phyloP scores from a whole-genome alignment of 1,140 invertebrate genomes.

The Pinna nobilis region DNA sequence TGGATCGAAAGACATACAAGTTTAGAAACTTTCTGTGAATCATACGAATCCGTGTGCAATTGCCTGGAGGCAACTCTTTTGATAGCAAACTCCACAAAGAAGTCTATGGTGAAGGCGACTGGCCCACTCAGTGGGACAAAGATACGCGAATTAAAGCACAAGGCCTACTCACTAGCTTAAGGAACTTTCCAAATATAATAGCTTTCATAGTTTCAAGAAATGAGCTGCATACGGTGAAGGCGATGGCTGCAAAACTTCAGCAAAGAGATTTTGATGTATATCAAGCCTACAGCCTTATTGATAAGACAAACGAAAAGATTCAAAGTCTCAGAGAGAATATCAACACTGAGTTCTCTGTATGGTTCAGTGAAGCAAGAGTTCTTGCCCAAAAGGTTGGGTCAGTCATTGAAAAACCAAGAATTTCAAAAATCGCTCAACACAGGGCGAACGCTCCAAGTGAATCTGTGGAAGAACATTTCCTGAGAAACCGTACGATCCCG shows the following conservation, averaged over 20 bases:
- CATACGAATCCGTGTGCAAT: not conserved
- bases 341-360: not conserved
- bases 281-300: constrained; percentile 5
- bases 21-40: constrained; percentile 16
- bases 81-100: not conserved
- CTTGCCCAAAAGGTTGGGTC: not conserved
- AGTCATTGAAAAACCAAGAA: not conserved
- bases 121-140: not conserved
- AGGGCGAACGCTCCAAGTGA: not conserved
- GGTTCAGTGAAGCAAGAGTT: no score
- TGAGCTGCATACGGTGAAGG: not conserved
- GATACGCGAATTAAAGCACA: not conserved
- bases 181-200: not conserved
- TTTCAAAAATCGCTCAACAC: not conserved
- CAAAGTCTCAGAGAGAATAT: not conserved
- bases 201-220: not conserved
- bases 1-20: constrained; percentile 34
- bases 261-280: constrained; percentile 3
- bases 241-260: constrained; percentile 4
- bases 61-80: not conserved
- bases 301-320: not conserved
- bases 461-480: constrained; percentile 7
- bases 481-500: constrained; percentile 4
- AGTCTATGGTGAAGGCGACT: not conserved
- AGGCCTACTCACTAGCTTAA: not conserved